These are phyloP conservation scores for Bellardia pandia DNA, from an alignment of 2,888 invertebrate genomes.

Conservation along the genomic window DNA sequence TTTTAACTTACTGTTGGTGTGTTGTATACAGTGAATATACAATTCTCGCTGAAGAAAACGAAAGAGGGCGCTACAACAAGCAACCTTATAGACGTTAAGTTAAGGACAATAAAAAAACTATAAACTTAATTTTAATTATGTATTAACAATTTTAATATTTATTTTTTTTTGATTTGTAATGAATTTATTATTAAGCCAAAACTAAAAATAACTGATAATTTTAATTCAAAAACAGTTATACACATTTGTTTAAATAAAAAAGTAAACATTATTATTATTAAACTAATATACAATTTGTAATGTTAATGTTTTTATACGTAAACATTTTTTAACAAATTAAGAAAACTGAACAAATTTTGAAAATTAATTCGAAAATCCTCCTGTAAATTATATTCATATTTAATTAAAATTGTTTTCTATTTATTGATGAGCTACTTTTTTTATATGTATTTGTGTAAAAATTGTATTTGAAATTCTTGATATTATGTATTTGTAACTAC, in stretches of 20 bases:
- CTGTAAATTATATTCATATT: neutral
- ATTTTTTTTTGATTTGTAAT: constrained; percentile 66
- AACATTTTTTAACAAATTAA: neutral
- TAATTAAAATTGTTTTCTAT: neutral
- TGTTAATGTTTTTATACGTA: no score
- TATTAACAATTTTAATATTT: constrained; percentile 76
- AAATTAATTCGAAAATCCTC: neutral
- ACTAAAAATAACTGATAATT: constrained; percentile 64
- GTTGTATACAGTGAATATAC: constrained; percentile 93
- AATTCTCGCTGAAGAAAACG: constrained; percentile 88
- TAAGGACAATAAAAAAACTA: constrained; percentile 39
- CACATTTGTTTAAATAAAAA: neutral
- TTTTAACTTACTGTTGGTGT: constrained; percentile 92
- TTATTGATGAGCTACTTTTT: neutral
- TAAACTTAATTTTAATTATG: constrained; percentile 74
- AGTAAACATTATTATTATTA: constrained; percentile 1
- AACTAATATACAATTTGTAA: constrained; percentile 13
- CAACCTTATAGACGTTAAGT: constrained; percentile 87
- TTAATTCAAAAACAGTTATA: neutral
- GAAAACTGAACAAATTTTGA: neutral
- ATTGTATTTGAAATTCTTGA: neutral
- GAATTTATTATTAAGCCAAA: constrained; percentile 73
- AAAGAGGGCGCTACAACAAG: constrained; percentile 90
- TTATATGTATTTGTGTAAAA: neutral
- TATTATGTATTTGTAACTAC: neutral